Percentiles rank a stretch among this genome's conserved stretches.
These are phyloP conservation scores for Cheirogaleus major DNA, from an alignment of 2,797 vertebrate genomes.

Conservation along the genomic window DNA sequence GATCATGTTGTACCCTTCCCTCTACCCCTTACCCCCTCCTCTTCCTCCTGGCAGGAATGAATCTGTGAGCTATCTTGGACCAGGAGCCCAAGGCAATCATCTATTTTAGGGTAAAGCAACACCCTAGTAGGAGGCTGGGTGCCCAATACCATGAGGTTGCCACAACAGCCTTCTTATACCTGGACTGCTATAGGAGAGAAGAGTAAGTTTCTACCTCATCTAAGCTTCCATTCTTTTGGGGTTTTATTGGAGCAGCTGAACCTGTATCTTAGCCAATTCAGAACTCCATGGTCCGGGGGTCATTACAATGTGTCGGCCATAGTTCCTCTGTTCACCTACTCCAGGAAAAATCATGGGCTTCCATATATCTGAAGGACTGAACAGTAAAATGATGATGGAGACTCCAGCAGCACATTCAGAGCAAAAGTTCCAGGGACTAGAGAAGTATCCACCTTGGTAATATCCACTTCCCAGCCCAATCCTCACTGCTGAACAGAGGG, in stretches of 20 bases:
- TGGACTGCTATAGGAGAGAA: neutral
- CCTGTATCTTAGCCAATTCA: neutral
- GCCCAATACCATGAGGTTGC: neutral
- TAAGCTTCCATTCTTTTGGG: neutral
- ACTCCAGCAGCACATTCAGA: neutral
- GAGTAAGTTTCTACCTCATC: too few relatives aligned
- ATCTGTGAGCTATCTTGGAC: neutral
- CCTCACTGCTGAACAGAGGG: neutral
- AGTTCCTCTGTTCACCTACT: neutral
- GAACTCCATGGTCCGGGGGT: neutral
- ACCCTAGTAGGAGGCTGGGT: neutral
- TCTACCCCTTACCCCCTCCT: too few relatives aligned
- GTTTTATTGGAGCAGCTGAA: neutral
- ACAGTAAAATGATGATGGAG: rapidly evolving
- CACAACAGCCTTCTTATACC: neutral
- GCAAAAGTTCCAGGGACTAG: neutral
- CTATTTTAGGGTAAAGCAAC: neutral
- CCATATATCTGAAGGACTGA: rapidly evolving
- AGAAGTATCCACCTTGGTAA: neutral
- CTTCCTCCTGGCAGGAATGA: neutral
- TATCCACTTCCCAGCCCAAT: neutral
- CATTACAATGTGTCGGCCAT: rapidly evolving
- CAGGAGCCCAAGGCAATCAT: neutral
- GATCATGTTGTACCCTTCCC: neutral
- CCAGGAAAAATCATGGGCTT: neutral